Evolutionary conservation across 2,113 vertebrate species (phyloP), one percentile per base, ranked within the genome.

Genomic region (Leptocoma aspasia): DNA sequence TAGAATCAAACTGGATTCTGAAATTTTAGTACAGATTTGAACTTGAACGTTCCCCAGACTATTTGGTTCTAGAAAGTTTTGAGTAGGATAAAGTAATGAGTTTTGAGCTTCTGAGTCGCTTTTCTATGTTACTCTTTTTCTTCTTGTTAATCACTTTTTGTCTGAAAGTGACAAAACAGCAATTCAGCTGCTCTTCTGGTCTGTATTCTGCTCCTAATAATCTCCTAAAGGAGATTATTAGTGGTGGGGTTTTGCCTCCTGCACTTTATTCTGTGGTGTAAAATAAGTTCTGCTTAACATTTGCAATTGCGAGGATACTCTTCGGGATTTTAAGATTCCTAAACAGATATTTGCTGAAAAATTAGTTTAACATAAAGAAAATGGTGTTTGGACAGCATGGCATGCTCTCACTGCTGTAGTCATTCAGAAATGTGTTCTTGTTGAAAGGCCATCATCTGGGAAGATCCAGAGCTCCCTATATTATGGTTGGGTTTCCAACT

Each of bases 41-140:
- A 53, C 45, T 64, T 0, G 0, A 83, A 47, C 49, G 20, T 63
- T 95, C 7, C 18, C 8, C 0, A 2, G 13, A 39, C 9, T 27
- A 28, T 23, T 28, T 0, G 0, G 18, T 68, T 90, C 35, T 37
- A 72, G 65, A 21, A 82, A 35, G 17, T 41, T 68, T 79, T 23
- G 27, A 26, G 39, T 56, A 75, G 39, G 28, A 49, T 13, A 3
- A 71, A 86, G 30, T 47, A 3, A 28, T 12, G 15, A 41, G 18
- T 64, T 77, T 65, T 33, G 28, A 85, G 30, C 24, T 81, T 44
- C n/a, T 88, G 18, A 10, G 13, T 57, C 2, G 1, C 14, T 70
- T 82, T 77, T 52, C 31, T 42, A 0, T 69, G 6, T 33, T 35
- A 45, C 31, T 56, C 4, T 27, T n/a, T 52, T 57, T 57, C 30